These are phyloP conservation scores for Apodemia zela DNA, from an alignment of 2,888 invertebrate genomes.

Conservation along the genomic window DNA sequence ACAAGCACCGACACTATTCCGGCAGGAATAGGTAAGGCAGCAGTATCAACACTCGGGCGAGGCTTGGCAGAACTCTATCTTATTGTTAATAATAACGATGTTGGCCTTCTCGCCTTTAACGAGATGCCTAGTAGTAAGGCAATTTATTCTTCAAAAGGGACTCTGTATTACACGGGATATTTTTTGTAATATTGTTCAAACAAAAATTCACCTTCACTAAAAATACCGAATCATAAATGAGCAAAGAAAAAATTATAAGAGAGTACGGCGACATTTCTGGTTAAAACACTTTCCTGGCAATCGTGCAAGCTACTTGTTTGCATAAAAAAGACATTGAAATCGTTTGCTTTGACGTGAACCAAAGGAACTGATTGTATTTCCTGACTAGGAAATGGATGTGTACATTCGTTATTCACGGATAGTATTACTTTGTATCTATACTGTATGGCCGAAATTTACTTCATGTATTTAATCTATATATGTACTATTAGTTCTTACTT, in stretches of 20 bases:
- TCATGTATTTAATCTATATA: too few species aligned
- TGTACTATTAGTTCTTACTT: too few species aligned
- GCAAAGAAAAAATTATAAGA: conserved; percentile 20
- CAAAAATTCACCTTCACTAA: not conserved
- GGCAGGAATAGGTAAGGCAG: too few species aligned
- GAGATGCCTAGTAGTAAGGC: too few species aligned
- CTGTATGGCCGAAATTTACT: too few species aligned
- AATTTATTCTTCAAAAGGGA: too few species aligned
- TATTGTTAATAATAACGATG: too few species aligned
- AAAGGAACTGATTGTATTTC: conserved; percentile 24
- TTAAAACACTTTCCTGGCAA: conserved; percentile 26
- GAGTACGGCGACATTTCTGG: conserved; percentile 2
- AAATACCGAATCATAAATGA: conserved; percentile 5
- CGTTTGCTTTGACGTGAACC: conserved; percentile 24
- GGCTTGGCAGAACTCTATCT: too few species aligned
- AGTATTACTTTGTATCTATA: not conserved
- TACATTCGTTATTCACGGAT: conserved; percentile 12
- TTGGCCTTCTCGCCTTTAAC: too few species aligned
- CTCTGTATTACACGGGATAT: too few species aligned
- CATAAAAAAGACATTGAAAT: conserved; percentile 29
- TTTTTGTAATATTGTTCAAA: not conserved
- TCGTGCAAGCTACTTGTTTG: conserved; percentile 25
- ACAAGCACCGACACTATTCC: too few species aligned
- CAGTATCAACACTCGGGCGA: too few species aligned
- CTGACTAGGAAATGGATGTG: conserved; percentile 17